These are phyloP conservation scores for Thelaira solivaga DNA, from an alignment of 2,888 invertebrate genomes.

Conservation along the genomic window DNA sequence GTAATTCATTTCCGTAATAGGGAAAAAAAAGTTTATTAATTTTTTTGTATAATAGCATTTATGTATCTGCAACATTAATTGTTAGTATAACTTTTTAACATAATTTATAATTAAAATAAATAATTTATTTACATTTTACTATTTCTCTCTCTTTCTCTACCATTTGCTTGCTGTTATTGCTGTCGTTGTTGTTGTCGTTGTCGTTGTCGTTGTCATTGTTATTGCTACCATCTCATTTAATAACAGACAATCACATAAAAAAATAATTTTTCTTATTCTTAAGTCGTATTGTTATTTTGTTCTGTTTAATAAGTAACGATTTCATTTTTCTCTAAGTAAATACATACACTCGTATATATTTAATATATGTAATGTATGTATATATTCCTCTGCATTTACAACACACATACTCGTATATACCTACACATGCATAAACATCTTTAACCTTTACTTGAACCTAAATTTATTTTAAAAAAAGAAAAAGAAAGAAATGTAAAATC, in stretches of 20 bases:
- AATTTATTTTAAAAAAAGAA: too few species aligned
- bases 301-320: conserved; percentile 1
- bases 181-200: conserved; percentile 38
- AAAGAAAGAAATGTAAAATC: too few species aligned
- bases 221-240: conserved; percentile 35
- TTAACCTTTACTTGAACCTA: too few species aligned
- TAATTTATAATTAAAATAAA: background rate
- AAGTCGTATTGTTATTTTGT: conserved; percentile 8
- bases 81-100: background rate
- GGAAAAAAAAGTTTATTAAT: too few species aligned
- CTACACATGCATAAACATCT: too few species aligned
- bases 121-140: background rate
- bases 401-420: too few species aligned
- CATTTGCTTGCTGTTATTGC: conserved; percentile 54
- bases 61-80: too few species aligned
- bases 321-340: background rate
- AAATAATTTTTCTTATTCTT: conserved; percentile 5
- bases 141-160: conserved; percentile 12
- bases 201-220: conserved; percentile 40
- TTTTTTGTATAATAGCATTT: too few species aligned
- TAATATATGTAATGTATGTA: too few species aligned
- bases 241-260: conserved; percentile 13
- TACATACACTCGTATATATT: background rate
- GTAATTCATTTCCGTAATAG: too few species aligned
- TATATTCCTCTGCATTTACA: too few species aligned